Base-by-base conservation (phyloP, 92 coral and sea anemone genomes). In the Paragorgia papillata region DNA sequence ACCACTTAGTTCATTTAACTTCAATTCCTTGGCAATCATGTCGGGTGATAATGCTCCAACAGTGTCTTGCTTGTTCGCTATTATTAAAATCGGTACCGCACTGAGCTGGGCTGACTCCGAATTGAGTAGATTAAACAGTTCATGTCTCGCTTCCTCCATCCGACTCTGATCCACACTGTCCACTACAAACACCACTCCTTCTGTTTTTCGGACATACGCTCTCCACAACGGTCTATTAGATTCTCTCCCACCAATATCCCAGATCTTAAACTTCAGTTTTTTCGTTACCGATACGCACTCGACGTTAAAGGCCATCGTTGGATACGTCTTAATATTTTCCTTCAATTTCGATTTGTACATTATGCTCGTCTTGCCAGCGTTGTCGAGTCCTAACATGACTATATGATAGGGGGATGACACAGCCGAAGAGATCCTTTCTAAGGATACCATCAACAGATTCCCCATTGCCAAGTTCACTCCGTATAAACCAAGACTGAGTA, bases 241-340 rank as follows among this genome's bases (percentile, higher is more conserved):
- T n/a, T 95, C 99, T 43, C 96, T 80, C 71, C 99, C 99, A 27
- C 97, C 90, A 2, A 95, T 87, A 74, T 95, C 99, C 99, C 99
- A 95, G 58, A 95, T 85, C 76, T 91, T 95, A 63, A 79, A 95
- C 51, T 89, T 82, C 29, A 91, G 59, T 80, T 90, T 92, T 70
- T 95, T 95, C 48, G 88, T 86, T 12, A 91, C 95, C 19, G 91
- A 85, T 33, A 95, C 88, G 44, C 89, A 88, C 81, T 95, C 99
- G 22, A 95, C 99, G 62, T 95, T 95, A 71, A 95, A 95, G 4
- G 92, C 94, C 9, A 90, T 90, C 10, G 99, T 95, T 1, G 99
- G 93, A 9, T 82, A 88, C 1, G 83, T 80, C 35, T 53, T 33
- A 62, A 92, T 80, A 32, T 81, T 79, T 53, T 95, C 99, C 21